Evolutionary conservation across 1,140 invertebrate species (phyloP).

Genomic region (Magallana ariakensis): DNA sequence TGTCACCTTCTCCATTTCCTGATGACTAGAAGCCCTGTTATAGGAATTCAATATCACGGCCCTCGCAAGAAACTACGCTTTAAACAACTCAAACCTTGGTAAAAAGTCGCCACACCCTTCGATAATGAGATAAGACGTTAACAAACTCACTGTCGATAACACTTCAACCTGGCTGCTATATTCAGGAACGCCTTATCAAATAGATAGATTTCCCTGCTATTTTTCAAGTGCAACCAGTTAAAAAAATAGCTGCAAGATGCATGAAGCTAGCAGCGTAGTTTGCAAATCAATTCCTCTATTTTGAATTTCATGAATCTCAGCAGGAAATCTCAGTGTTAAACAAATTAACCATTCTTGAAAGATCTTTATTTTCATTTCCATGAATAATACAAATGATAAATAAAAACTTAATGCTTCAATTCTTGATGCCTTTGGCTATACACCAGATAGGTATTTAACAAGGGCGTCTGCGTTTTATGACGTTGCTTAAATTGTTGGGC

Average conservation of each 20-base stretch:
- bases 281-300: neutral
- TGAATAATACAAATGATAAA: neutral
- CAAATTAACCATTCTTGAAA: neutral
- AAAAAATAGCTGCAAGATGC: neutral
- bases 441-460: conserved; percentile 24
- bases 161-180: neutral
- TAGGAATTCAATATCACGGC: conserved; percentile 3
- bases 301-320: neutral
- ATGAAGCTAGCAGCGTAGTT: neutral
- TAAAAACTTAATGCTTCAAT: conserved; percentile 8
- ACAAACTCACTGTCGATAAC: conserved; percentile 26
- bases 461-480: conserved; percentile 22
- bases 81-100: neutral
- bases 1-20: conserved; percentile 5
- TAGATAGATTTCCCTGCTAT: neutral
- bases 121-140: conserved; percentile 21
- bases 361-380: neutral
- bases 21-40: conserved; percentile 3
- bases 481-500: conserved; percentile 14
- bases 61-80: neutral
- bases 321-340: neutral
- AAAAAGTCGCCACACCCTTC: conserved; percentile 17
- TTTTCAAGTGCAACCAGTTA: conserved; percentile 20
- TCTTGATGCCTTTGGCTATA: neutral
- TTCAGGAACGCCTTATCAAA: conserved; percentile 19